Percentiles rank a stretch among this genome's conserved stretches.
These are phyloP conservation scores for Ellobius talpinus DNA, from an alignment of 2,113 vertebrate species.

Conservation along the genomic window DNA sequence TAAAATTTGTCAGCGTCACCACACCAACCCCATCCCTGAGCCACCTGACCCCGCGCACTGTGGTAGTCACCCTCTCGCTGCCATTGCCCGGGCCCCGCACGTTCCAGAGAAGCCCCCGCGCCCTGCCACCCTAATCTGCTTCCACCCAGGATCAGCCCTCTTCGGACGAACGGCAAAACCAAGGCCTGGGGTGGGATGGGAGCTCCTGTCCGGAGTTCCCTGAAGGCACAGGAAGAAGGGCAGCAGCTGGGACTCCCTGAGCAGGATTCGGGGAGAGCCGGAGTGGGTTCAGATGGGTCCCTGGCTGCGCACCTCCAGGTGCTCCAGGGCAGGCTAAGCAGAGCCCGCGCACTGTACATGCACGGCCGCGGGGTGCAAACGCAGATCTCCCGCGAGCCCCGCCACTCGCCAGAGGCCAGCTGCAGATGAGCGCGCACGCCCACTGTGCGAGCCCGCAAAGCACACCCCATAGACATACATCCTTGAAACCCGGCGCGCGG, in stretches of 20 bases:
- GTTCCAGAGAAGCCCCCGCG: neutral
- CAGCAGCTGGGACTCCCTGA: neutral
- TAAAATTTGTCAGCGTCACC: neutral
- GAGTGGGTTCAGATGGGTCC: neutral
- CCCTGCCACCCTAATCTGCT: neutral
- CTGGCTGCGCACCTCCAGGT: neutral
- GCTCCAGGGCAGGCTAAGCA: too few species aligned
- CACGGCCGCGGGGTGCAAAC: neutral
- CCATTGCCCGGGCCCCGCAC: neutral
- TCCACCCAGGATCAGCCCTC: neutral
- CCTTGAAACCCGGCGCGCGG: neutral
- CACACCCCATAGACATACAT: neutral
- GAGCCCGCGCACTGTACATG: neutral
- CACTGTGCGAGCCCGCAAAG: neutral
- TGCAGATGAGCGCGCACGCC: neutral
- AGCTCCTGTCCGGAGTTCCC: constrained; percentile 7
- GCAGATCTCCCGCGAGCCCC: neutral
- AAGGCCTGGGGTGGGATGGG: neutral
- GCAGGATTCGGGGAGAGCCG: too few species aligned
- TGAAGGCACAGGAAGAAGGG: neutral
- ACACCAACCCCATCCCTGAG: neutral
- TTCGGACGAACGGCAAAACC: constrained; percentile 48
- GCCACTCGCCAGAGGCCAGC: neutral
- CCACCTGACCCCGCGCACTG: neutral
- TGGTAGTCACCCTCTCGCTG: neutral